Evolutionary conservation across 2,113 vertebrate genomes (phyloP).

Genomic region (Microcebus ravelobensis): DNA sequence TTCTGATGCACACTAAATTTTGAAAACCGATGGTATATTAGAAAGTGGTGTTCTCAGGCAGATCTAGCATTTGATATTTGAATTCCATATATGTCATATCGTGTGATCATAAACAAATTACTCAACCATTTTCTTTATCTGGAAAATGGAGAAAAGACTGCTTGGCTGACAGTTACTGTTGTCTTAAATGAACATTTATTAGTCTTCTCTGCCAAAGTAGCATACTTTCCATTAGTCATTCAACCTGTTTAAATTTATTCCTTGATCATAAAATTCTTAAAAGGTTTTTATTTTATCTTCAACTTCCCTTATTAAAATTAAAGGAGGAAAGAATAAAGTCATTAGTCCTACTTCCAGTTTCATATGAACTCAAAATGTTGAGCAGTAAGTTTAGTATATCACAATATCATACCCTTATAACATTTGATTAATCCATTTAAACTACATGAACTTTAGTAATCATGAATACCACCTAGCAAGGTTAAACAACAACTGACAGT

Average conservation of each 20-base stretch:
- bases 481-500: background rate
- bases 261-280: background rate
- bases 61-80: background rate
- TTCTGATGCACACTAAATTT: background rate
- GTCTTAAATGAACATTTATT: background rate
- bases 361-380: background rate
- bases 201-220: background rate
- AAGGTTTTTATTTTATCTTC: background rate
- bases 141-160: background rate
- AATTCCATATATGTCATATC: background rate
- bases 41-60: slow-evolving; percentile 6
- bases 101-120: slow-evolving; percentile 5
- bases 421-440: background rate
- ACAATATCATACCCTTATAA: background rate
- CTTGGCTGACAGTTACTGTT: background rate
- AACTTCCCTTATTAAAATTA: background rate
- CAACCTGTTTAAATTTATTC: slow-evolving; percentile 7
- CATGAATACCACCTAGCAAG: background rate
- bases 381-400: background rate
- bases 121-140: background rate
- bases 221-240: background rate
- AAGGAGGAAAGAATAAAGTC: background rate
- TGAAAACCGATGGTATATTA: background rate
- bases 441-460: background rate
- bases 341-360: background rate